Percentiles rank a stretch among this genome's conserved stretches.
Evolutionary conservation across 2,113 vertebrate genomes (phyloP).

Genomic region (Equus quagga): DNA sequence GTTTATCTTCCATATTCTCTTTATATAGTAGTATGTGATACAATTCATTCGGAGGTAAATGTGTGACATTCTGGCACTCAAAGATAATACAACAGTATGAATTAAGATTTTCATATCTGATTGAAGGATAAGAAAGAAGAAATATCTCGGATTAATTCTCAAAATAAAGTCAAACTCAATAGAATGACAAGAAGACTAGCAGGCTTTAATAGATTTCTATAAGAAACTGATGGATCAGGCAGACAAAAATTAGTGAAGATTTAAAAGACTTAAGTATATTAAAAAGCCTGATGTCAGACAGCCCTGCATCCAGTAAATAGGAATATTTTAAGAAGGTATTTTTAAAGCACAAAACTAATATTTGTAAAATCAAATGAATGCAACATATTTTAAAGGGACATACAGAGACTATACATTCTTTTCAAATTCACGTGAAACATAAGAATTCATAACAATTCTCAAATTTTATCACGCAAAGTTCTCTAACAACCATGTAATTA

Average conservation of each 20-base stretch:
- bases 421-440: neutral
- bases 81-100: neutral
- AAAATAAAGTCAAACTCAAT: slow-evolving; percentile 1
- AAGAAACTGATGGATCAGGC: neutral
- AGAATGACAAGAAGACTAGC: neutral
- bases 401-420: neutral
- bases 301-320: neutral
- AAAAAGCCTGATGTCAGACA: neutral
- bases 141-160: neutral
- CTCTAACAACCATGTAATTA: neutral
- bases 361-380: neutral
- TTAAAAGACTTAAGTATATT: slow-evolving; percentile 9
- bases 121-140: neutral
- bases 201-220: neutral
- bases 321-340: slow-evolving; percentile 5
- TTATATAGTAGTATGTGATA: neutral
- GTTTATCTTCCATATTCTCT: neutral
- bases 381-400: neutral
- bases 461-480: slow-evolving; percentile 8
- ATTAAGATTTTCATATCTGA: neutral
- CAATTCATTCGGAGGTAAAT: neutral
- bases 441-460: neutral
- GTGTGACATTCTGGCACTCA: neutral
- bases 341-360: slow-evolving; percentile 36
- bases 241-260: neutral